Base-by-base conservation (phyloP, 2,113 vertebrate species). In the Eulemur macaco region DNA sequence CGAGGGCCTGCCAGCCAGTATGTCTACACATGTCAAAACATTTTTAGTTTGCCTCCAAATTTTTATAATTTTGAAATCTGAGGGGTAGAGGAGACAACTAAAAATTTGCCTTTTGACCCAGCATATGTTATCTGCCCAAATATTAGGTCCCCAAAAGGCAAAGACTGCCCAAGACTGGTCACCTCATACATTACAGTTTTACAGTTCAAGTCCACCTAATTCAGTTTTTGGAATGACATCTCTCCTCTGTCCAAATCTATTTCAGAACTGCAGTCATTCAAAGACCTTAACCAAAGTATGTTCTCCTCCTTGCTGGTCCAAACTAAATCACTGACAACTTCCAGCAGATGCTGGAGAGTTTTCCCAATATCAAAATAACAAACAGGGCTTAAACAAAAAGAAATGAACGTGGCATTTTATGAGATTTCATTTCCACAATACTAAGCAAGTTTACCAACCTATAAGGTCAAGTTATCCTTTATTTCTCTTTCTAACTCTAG, bases 401-500 rank as follows among this genome's bases (percentile, higher is more conserved):
- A 89, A 94, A 81, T 5, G 82, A 95, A 80, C 45, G 58, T 18
- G 15, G 47, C 68, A 63, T 78, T 71, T 64, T 85, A 45, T 60
- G 78, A 71, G 78, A 95, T 54, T 73, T 56, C 45, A n/a, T 27
- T 96, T 68, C 73, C 74, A 96, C 52, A 37, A 86, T 58, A 94
- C 50, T 87, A 64, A 6, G 63, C 45, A 42, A 13, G 94, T 42
- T 94, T 45, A 45, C 78, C 68, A 27, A 94, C 5, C 60, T 78
- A 90, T 37, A 39, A 68, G 39, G 31, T 69, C 56, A 92, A 91
- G 95, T 63, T 85, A 71, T 68, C 91, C 93, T 85, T 77, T 95
- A 54, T 52, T 88, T 96, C 96, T 97, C 94, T 66, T 89, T 95
- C 83, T 85, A 83, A 86, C 27, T 93, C 85, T 95, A 76, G 34